These are phyloP conservation scores for Aselliscus stoliczkanus DNA, from an alignment of 2,797 vertebrate genomes.

Conservation along the genomic window DNA sequence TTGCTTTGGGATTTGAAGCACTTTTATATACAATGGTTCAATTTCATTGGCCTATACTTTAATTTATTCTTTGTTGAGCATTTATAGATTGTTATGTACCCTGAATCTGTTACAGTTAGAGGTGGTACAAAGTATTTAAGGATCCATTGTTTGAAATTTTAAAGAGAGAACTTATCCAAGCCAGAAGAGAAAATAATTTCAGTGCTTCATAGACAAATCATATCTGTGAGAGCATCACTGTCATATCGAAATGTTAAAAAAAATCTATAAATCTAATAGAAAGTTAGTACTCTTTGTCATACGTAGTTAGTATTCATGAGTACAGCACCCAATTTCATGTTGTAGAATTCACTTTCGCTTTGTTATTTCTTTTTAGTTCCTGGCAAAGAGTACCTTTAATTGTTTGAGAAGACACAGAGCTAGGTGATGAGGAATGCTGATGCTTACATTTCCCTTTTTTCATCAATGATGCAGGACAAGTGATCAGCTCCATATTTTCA, in stretches of 20 bases:
- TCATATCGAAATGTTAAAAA: not conserved
- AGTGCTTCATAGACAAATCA: not conserved
- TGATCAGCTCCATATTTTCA: not conserved
- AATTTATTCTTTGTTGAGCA: not conserved
- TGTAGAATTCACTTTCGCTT: not conserved
- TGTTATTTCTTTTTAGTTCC: not conserved
- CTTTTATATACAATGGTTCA: slow-evolving; percentile 7
- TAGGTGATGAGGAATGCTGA: not conserved
- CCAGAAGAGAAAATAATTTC: not conserved
- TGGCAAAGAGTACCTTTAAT: not conserved
- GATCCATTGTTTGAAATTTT: not conserved
- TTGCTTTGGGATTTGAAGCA: slow-evolving; percentile 8
- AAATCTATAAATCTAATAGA: not conserved
- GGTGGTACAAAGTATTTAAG: not conserved
- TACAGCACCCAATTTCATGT: not conserved
- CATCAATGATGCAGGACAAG: not conserved
- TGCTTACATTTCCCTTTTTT: not conserved
- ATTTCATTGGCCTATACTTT: not conserved
- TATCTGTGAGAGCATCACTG: not conserved
- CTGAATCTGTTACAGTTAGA: not conserved
- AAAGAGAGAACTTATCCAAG: not conserved
- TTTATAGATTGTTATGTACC: not conserved
- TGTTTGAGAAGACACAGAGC: not conserved
- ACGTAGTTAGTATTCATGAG: not conserved
- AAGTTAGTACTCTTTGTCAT: not conserved